Evolutionary conservation across 2,888 invertebrate species (phyloP).

Genomic region (Drosophila cognata): DNA sequence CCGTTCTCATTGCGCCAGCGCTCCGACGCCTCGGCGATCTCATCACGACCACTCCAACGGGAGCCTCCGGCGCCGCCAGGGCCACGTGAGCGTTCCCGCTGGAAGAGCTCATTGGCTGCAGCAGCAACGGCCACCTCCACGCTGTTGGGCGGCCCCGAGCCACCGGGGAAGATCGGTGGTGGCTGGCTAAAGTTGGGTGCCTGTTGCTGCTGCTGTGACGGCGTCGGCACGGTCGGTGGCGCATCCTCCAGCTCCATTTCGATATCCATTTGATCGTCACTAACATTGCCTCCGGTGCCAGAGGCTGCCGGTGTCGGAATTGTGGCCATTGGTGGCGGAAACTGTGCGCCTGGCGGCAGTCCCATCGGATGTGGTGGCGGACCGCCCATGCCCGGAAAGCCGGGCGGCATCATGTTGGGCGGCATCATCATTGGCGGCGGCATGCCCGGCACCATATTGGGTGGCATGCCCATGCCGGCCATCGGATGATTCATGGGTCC

Average conservation of each 20-base stretch:
- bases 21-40: constrained; percentile 63
- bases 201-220: constrained; percentile 57
- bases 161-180: constrained; percentile 80
- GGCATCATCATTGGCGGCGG: constrained; percentile 85
- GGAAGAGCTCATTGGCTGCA: constrained; percentile 67
- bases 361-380: constrained; percentile 71
- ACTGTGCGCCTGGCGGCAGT: constrained; percentile 83
- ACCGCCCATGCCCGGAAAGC: constrained; percentile 82
- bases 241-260: constrained; percentile 89
- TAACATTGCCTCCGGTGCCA: constrained; percentile 79
- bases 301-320: constrained; percentile 57
- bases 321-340: constrained; percentile 73
- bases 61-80: constrained; percentile 53
- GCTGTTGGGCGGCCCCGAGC: constrained; percentile 66
- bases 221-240: constrained; percentile 42
- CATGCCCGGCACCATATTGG: constrained; percentile 85
- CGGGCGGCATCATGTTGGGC: constrained; percentile 82
- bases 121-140: constrained; percentile 49
- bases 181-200: constrained; percentile 85
- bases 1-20: constrained; percentile 75
- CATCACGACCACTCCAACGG: constrained; percentile 85
- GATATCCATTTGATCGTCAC: constrained; percentile 92
- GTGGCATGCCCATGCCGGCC: constrained; percentile 80
- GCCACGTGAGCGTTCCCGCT: constrained; percentile 76
- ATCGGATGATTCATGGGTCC: constrained; percentile 79